Percentiles rank a stretch among this genome's conserved stretches.
phyloP scores from a whole-genome alignment of 2,797 vertebrate genomes.

The Gorsachius magnificus region DNA sequence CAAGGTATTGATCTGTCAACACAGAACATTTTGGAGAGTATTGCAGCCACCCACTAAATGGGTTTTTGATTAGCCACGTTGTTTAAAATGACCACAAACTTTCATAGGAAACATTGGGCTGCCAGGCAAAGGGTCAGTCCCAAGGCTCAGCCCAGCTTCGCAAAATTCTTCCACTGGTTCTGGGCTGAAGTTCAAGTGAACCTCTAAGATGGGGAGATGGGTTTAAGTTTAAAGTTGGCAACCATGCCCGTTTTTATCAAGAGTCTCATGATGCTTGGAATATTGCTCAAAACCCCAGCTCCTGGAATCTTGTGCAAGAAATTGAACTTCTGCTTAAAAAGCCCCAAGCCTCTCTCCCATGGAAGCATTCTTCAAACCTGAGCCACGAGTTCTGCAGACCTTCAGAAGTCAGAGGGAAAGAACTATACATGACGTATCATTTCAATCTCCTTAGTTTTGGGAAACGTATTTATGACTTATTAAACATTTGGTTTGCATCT shows the following conservation, averaged over 20 bases:
- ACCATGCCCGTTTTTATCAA: not conserved
- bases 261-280: not conserved
- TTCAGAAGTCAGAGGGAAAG: not conserved
- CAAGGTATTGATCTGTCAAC: not conserved
- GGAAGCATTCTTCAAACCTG: not conserved
- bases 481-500: not conserved
- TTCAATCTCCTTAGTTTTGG: not conserved
- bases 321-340: not conserved
- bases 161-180: conserved; percentile 25
- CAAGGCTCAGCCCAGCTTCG: not conserved
- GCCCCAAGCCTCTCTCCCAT: not conserved
- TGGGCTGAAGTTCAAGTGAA: conserved; percentile 47
- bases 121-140: conserved; percentile 37
- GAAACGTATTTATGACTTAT: not conserved
- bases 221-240: conserved; percentile 43
- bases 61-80: not conserved
- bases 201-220: conserved; percentile 28
- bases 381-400: not conserved
- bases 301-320: not conserved
- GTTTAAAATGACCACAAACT: not conserved
- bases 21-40: not conserved
- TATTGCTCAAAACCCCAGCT: not conserved
- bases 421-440: not conserved
- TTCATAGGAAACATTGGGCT: not conserved
- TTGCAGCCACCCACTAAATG: not conserved